Evolutionary conservation across 2,888 invertebrate genomes (phyloP).

Genomic region (Prosopocoilus inquinatus): DNA sequence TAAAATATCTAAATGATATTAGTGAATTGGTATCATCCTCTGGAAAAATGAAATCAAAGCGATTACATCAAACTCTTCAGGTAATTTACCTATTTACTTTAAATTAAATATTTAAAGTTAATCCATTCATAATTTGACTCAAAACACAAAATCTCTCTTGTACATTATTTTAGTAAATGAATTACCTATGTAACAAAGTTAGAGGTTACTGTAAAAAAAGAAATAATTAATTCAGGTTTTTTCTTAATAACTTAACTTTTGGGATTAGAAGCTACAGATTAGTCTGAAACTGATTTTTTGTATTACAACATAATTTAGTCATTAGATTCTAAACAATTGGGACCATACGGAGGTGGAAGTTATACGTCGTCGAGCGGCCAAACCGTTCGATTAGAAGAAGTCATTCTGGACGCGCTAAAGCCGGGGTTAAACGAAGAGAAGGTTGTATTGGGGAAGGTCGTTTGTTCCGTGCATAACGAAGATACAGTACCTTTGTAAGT

Average conservation of each 20-base stretch:
- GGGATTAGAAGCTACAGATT: no score
- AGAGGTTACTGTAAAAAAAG: no score
- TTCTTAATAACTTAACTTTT: slow-evolving; percentile 4
- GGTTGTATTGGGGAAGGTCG: slow-evolving; percentile 74
- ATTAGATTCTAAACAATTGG: slow-evolving; percentile 66
- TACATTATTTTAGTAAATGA: no score
- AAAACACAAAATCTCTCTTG: no score
- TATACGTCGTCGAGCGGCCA: slow-evolving; percentile 53
- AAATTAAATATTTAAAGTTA: not conserved
- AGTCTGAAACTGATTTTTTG: slow-evolving; percentile 7
- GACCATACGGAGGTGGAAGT: slow-evolving; percentile 64
- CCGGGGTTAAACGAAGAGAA: slow-evolving; percentile 66
- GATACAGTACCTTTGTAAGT: slow-evolving; percentile 79
- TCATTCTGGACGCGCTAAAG: slow-evolving; percentile 56
- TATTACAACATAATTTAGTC: slow-evolving; percentile 50
- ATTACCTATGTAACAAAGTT: no score
- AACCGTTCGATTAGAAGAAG: slow-evolving; percentile 53
- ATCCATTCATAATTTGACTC: not conserved
- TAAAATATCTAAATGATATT: slow-evolving; percentile 65
- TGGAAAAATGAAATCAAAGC: slow-evolving; percentile 74
- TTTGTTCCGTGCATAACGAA: slow-evolving; percentile 74
- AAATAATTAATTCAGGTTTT: not conserved
- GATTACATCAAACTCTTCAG: slow-evolving; percentile 66
- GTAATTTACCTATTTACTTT: slow-evolving; percentile 40
- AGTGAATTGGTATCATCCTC: slow-evolving; percentile 62